These are phyloP conservation scores for Drosophila mulleri DNA, from an alignment of 2,888 invertebrate genomes.

Conservation along the genomic window DNA sequence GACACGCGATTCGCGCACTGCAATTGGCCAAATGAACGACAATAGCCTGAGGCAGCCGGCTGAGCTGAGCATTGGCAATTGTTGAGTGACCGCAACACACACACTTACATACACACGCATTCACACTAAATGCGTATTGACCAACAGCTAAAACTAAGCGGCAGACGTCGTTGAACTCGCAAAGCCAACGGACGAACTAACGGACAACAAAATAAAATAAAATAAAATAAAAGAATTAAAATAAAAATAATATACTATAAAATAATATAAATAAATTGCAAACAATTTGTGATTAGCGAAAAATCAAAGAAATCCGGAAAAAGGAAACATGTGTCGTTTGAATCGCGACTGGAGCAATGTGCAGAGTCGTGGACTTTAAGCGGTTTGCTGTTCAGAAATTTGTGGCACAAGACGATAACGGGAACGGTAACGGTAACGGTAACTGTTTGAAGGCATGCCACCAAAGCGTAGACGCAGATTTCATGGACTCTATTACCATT, in stretches of 20 bases:
- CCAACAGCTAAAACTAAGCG: conserved; percentile 21
- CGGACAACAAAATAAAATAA: neutral
- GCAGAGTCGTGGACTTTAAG: conserved; percentile 63
- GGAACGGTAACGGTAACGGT: neutral
- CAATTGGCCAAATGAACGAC: conserved; percentile 39
- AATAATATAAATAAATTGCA: neutral
- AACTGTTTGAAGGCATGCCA: conserved; percentile 73
- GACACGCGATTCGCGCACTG: conserved; percentile 57
- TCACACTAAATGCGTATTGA: conserved; percentile 5
- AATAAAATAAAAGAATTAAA: neutral
- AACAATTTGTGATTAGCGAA: conserved; percentile 1
- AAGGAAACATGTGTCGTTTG: conserved; percentile 42
- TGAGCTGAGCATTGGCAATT: conserved; percentile 26
- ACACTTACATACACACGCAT: neutral
- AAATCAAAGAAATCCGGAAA: neutral
- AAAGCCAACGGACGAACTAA: conserved; percentile 47
- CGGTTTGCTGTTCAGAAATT: neutral
- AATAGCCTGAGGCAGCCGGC: too few species aligned
- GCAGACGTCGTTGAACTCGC: conserved; percentile 71
- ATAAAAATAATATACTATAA: neutral
- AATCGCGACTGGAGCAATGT: conserved; percentile 61
- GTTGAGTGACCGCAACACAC: conserved; percentile 24
- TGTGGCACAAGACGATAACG: conserved; percentile 3
- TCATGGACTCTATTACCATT: conserved; percentile 85
- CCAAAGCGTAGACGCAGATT: conserved; percentile 84